Percentiles rank a stretch among this genome's conserved stretches.
Evolutionary conservation across 2,113 vertebrate species (phyloP).

Genomic region (Indri indri): DNA sequence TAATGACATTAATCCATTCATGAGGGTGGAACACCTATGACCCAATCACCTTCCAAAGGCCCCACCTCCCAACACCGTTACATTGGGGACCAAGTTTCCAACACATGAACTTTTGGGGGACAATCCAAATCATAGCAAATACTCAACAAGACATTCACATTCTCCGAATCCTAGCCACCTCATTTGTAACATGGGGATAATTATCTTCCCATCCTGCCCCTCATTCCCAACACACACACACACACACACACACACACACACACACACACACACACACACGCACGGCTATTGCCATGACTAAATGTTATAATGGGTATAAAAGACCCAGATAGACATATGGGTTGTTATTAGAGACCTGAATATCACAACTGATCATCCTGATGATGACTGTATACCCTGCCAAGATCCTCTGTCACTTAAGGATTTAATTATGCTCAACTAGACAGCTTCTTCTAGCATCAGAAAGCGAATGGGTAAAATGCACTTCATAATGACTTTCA

Average conservation of each 20-base stretch:
- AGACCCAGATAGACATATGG: neutral
- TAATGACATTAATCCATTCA: neutral
- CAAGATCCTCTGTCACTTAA: slow-evolving; percentile 39
- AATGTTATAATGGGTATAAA: neutral
- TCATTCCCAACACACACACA: neutral
- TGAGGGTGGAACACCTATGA: neutral
- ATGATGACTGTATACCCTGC: neutral
- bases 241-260: neutral
- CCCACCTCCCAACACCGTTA: neutral
- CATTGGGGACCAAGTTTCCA: neutral
- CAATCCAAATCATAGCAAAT: neutral
- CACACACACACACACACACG: neutral
- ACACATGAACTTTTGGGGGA: neutral
- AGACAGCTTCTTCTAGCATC: neutral
- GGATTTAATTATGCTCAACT: slow-evolving; percentile 6
- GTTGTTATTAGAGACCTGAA: neutral
- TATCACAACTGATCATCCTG: neutral
- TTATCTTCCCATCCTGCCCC: neutral
- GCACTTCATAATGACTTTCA: slow-evolving; percentile 20
- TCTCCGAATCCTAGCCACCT: neutral
- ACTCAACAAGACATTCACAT: neutral
- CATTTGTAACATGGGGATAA: neutral
- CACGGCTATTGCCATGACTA: neutral
- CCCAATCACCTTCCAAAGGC: neutral
- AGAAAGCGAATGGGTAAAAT: neutral